Base-by-base conservation (phyloP, 1,140 invertebrate genomes). In the Manduca sexta region DNA sequence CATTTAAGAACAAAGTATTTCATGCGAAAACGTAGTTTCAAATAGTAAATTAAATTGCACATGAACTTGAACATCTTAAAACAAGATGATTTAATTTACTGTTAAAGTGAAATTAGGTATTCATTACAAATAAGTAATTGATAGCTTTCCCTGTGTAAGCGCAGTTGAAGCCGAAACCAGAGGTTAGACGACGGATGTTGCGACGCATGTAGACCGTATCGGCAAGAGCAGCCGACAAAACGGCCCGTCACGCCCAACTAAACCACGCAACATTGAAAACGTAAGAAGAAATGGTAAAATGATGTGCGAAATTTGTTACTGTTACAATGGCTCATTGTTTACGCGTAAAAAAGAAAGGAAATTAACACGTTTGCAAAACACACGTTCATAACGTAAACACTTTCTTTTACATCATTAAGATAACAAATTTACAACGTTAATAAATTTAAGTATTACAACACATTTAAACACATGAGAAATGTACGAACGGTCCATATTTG, bases 201-300 rank as follows among this genome's bases (percentile, higher is more conserved):
- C 31, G 52, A 43, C 52, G 67, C 70, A 83, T 85, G 56, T 81
- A 85, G 79, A 85, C 81, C 81, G 81, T 72, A 74, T 81, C 77
- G 71, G 67, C 69, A 72, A 73, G 67, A 73, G 64, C 56, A 66
- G 61, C 61, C 69, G 70, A 80, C 74, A 82, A 78, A 81, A 75
- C 69, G 74, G 56, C 53, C 57, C 69, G 75, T 82, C 75, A 84
- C 70, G 76, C 74, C 62, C 55, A 79, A 81, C 71, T 76, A 71
- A 67, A 44, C 65, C 55, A 74, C 73, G 68, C 64, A 65, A 69
- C 56, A 47, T 59, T 61, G 46, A 61, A 64, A 75, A 69, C 45
- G 60, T 55, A 55, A 67, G 41, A 43, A 62, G 40, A 46, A 58
- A 56, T 44, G 17, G 35, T 17, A 53, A 52, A 55, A 57, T 60